A percentile compares a stretch with the other conserved stretches of the same genome.
Conservation (phyloP, 2,888 invertebrate genomes). For the Euplexia lucipara region DNA sequence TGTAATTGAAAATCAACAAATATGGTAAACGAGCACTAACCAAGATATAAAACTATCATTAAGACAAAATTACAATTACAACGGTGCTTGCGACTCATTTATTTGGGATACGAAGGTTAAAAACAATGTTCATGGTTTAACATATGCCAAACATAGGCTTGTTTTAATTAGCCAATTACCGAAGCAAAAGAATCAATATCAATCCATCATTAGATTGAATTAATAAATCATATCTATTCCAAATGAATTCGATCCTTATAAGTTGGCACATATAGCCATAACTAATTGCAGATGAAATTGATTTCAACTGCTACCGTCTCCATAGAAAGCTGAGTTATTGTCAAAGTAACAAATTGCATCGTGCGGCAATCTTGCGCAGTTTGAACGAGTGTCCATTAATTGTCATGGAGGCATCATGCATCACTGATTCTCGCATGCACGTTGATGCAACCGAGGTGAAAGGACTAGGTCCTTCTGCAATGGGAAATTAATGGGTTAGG, state of each 20-base stretch:
- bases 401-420: slow-evolving; percentile 72
- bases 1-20: slow-evolving; percentile 14
- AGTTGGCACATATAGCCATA: slow-evolving; percentile 55
- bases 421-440: slow-evolving; percentile 66
- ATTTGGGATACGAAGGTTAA: neutral
- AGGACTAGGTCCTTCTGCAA: slow-evolving; percentile 54
- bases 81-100: neutral
- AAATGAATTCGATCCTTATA: slow-evolving; percentile 56
- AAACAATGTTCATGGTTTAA: slow-evolving; percentile 1
- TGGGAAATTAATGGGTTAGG: slow-evolving; percentile 39
- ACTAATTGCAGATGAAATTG: slow-evolving; percentile 60
- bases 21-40: slow-evolving; percentile 5
- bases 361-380: slow-evolving; percentile 60
- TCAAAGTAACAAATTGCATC: slow-evolving; percentile 62
- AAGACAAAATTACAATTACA: neutral
- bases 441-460: slow-evolving; percentile 64
- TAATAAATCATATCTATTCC: slow-evolving; percentile 43
- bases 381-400: slow-evolving; percentile 67
- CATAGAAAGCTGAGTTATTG: slow-evolving; percentile 64
- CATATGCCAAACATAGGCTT: slow-evolving; percentile 9
- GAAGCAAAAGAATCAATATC: slow-evolving; percentile 39
- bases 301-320: slow-evolving; percentile 61
- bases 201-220: slow-evolving; percentile 46
- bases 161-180: slow-evolving; percentile 22
- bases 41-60: neutral